phyloP scores from a whole-genome alignment of 1,140 invertebrate species.

The Drosophila quadrilineata region DNA sequence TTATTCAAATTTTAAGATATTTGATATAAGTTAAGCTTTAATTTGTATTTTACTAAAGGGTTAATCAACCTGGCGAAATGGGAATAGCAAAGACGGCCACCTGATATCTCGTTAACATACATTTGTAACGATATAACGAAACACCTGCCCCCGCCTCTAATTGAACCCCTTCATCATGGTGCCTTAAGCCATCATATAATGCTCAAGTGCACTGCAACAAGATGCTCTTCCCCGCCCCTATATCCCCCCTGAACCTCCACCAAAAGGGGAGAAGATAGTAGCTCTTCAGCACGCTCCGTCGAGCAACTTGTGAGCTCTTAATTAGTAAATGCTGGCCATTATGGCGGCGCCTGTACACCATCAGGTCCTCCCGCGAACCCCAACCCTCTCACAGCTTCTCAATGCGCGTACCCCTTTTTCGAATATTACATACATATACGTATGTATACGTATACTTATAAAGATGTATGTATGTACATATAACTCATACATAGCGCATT shows the following conservation, averaged over 20 bases:
- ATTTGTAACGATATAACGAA: conserved; percentile 60
- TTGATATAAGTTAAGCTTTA: neutral
- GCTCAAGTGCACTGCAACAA: conserved; percentile 36
- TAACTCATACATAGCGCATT: conserved; percentile 70
- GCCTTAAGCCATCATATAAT: conserved; percentile 12
- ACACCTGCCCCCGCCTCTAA: neutral
- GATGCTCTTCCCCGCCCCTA: too few relatives aligned
- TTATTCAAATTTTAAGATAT: neutral
- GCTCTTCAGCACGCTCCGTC: conserved; percentile 60
- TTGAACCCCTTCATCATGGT: neutral
- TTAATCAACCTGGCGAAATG: conserved; percentile 13
- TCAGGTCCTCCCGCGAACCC: neutral
- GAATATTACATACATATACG: too few relatives aligned
- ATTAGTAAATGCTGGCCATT: conserved; percentile 76
- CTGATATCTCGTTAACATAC: conserved; percentile 75
- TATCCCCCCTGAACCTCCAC: neutral
- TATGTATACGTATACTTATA: too few relatives aligned
- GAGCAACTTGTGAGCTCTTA: conserved; percentile 71
- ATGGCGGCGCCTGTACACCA: conserved; percentile 46
- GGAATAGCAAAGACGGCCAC: conserved; percentile 44
- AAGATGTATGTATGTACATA: too few relatives aligned
- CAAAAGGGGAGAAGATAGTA: conserved; percentile 35
- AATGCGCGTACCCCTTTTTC: too few relatives aligned
- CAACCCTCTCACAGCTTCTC: neutral
- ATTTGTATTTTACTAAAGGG: conserved; percentile 5